A percentile compares a stretch with the other conserved stretches of the same genome.
Evolutionary conservation across 2,888 invertebrate genomes (phyloP).

Genomic region (Malachius bipustulatus): DNA sequence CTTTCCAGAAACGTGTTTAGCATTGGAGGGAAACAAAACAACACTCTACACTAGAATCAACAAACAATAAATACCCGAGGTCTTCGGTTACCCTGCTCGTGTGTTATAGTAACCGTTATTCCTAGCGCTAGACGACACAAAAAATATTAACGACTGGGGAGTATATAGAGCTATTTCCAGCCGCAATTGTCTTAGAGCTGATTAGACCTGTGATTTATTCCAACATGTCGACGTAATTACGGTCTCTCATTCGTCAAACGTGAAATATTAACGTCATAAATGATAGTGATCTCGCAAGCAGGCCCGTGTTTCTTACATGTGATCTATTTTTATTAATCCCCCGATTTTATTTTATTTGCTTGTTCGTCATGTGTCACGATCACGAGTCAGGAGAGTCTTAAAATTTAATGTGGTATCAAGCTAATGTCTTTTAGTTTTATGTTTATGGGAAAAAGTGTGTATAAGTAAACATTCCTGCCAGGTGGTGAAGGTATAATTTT

Average conservation of each 20-base stretch:
- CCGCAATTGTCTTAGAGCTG: slow-evolving; percentile 21
- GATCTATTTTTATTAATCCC: not conserved
- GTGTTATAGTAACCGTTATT: slow-evolving; percentile 27
- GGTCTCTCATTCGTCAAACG: slow-evolving; percentile 24
- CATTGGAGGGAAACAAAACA: slow-evolving; percentile 3
- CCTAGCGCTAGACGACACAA: slow-evolving; percentile 27
- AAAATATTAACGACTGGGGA: slow-evolving; percentile 24
- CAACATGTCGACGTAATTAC: slow-evolving; percentile 26
- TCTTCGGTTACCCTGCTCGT: slow-evolving; percentile 20
- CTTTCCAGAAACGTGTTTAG: not conserved
- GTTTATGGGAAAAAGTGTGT: too few relatives aligned
- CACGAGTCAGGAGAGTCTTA: too few relatives aligned
- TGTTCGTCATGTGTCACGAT: too few relatives aligned
- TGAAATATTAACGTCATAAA: slow-evolving; percentile 28
- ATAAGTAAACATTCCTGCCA: too few relatives aligned
- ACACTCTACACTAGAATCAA: slow-evolving; percentile 15
- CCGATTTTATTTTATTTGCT: slow-evolving; percentile 1
- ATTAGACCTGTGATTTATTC: slow-evolving; percentile 26
- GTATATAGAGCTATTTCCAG: slow-evolving; percentile 18
- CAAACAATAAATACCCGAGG: slow-evolving; percentile 27
- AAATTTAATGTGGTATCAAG: too few relatives aligned
- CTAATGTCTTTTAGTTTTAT: too few relatives aligned
- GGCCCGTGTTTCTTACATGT: not conserved
- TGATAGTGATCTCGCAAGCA: slow-evolving; percentile 12
- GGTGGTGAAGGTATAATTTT: too few relatives aligned